A percentile compares a stretch with the other conserved stretches of the same genome.
phyloP scores from a whole-genome alignment of 2,113 vertebrate genomes.

The Rhynchomys soricoides region DNA sequence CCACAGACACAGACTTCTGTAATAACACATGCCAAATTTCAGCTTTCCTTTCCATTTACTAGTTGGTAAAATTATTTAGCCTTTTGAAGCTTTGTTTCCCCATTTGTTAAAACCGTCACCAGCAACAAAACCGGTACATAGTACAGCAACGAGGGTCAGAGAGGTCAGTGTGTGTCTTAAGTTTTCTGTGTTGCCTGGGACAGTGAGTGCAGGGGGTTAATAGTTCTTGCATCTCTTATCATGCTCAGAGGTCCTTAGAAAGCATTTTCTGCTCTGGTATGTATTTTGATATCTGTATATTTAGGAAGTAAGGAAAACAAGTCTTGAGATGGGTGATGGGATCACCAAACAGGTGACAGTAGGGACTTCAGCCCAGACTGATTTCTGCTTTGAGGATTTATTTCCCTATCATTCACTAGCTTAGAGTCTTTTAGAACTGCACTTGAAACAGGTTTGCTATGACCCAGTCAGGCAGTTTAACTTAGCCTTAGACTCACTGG shows the following conservation, averaged over 20 bases:
- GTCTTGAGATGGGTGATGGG: neutral
- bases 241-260: neutral
- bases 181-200: neutral
- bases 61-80: neutral
- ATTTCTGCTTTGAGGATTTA: neutral
- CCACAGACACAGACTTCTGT: neutral
- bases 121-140: neutral
- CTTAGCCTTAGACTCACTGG: accelerated
- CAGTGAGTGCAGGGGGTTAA: neutral
- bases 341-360: neutral
- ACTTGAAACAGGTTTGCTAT: neutral
- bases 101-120: neutral
- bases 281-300: neutral
- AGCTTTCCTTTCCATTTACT: neutral
- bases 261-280: neutral
- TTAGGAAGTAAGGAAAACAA: neutral
- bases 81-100: neutral
- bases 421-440: neutral
- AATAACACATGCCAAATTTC: neutral
- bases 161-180: neutral
- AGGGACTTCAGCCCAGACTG: neutral
- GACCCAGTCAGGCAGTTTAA: neutral
- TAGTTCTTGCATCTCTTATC: neutral
- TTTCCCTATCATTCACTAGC: neutral
- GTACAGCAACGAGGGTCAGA: neutral